These are phyloP conservation scores for Bacillus rossius DNA, from an alignment of 1,140 invertebrate species.

Conservation along the genomic window DNA sequence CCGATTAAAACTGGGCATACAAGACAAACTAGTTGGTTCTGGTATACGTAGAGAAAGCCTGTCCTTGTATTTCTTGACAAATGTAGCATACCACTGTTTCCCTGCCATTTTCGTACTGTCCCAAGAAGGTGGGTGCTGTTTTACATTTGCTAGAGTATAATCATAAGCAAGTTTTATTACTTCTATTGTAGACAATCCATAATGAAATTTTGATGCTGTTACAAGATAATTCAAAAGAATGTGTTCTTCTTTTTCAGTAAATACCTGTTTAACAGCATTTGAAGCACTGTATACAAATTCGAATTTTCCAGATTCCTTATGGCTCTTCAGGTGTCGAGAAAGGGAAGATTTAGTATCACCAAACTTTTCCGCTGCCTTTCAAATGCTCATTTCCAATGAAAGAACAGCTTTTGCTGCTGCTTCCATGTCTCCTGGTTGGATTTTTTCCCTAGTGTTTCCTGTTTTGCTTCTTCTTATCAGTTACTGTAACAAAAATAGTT, in stretches of 20 bases:
- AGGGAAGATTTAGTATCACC: background rate
- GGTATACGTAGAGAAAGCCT: constrained; percentile 14
- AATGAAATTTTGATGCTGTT: constrained; percentile 32
- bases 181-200: constrained; percentile 31
- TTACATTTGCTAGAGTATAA: constrained; percentile 29
- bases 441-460: background rate
- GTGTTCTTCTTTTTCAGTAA: constrained; percentile 16
- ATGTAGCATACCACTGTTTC: constrained; percentile 36
- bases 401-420: constrained; percentile 1
- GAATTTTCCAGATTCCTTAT: background rate
- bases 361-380: background rate
- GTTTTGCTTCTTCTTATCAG: background rate
- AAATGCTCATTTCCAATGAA: background rate
- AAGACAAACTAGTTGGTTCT: constrained; percentile 9
- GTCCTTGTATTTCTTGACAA: constrained; percentile 33
- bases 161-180: constrained; percentile 31
- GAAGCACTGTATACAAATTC: background rate
- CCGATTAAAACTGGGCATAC: constrained; percentile 12
- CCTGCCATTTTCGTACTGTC: constrained; percentile 31
- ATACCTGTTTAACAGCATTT: constrained; percentile 2
- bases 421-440: background rate
- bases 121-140: constrained; percentile 28
- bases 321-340: background rate
- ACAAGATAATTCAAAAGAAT: constrained; percentile 26
- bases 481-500: background rate